phyloP scores from a whole-genome alignment of 2,113 vertebrate genomes.

The Amazona guildingii region DNA sequence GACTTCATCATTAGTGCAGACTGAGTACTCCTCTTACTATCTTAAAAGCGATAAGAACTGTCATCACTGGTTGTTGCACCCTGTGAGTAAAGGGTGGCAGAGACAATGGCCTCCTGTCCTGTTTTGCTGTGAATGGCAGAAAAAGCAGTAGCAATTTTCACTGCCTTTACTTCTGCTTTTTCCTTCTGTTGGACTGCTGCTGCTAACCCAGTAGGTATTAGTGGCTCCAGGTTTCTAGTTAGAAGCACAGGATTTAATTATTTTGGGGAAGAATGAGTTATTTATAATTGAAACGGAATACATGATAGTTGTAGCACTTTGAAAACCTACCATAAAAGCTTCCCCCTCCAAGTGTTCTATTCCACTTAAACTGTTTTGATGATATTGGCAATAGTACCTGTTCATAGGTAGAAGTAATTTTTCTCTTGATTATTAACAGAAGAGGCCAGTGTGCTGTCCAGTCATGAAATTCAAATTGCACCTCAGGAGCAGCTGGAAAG shows the following conservation, averaged over 20 bases:
- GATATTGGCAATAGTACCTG: not conserved
- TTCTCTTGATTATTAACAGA: constrained; percentile 61
- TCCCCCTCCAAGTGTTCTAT: not conserved
- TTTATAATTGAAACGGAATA: not conserved
- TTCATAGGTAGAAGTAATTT: not conserved
- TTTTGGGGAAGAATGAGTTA: not conserved
- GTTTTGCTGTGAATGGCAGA: not conserved
- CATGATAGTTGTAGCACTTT: not conserved
- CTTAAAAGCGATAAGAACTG: not conserved
- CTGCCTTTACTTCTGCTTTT: not conserved
- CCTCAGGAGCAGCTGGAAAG: constrained; percentile 20
- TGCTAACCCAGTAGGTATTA: not conserved
- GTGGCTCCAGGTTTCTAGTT: not conserved
- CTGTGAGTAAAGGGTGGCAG: not conserved
- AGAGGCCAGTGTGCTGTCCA: constrained; percentile 3
- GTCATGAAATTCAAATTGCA: not conserved
- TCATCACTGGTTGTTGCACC: not conserved
- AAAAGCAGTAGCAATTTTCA: not conserved
- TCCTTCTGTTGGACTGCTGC: not conserved
- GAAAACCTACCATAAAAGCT: not conserved
- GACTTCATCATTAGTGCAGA: not conserved
- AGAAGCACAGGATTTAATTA: not conserved
- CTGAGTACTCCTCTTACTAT: not conserved
- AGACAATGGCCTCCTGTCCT: not conserved
- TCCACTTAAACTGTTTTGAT: not conserved